Percentiles rank a stretch among this genome's conserved stretches.
Evolutionary conservation across 2,888 invertebrate species (phyloP).

Genomic region (Temnothorax rugatulus): DNA sequence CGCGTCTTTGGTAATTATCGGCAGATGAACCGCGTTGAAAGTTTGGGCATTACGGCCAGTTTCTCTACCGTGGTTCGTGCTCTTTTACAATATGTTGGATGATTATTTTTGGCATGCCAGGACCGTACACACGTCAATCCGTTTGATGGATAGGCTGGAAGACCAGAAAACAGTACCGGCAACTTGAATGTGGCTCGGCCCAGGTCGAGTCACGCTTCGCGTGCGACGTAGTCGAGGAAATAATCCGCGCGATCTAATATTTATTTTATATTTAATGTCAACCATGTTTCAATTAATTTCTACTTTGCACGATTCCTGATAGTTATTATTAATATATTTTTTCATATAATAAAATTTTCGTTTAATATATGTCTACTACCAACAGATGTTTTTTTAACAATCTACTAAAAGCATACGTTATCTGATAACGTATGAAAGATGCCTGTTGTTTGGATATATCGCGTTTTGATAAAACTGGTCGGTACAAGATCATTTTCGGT

Average conservation of each 20-base stretch:
- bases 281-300: neutral
- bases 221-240: conserved; percentile 20
- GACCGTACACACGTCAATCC: conserved; percentile 62
- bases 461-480: neutral
- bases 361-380: neutral
- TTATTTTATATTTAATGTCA: conserved; percentile 5
- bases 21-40: conserved; percentile 31
- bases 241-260: conserved; percentile 30
- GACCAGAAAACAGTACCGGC: conserved; percentile 41
- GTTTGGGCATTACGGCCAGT: conserved; percentile 1
- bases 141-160: conserved; percentile 63
- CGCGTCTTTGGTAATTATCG: conserved; percentile 33
- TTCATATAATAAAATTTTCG: neutral
- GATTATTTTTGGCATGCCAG: conserved; percentile 56
- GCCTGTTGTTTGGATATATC: neutral
- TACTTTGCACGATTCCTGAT: neutral
- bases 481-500: neutral
- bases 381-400: neutral
- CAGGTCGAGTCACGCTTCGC: neutral
- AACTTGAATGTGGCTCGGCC: conserved; percentile 1
- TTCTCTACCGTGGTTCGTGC: conserved; percentile 28
- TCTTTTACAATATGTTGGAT: conserved; percentile 56
- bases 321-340: neutral
- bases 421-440: conserved; percentile 10
- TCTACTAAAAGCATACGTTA: neutral